Conservation (phyloP, 2,888 invertebrate genomes). For the Sussaba pulchella region DNA sequence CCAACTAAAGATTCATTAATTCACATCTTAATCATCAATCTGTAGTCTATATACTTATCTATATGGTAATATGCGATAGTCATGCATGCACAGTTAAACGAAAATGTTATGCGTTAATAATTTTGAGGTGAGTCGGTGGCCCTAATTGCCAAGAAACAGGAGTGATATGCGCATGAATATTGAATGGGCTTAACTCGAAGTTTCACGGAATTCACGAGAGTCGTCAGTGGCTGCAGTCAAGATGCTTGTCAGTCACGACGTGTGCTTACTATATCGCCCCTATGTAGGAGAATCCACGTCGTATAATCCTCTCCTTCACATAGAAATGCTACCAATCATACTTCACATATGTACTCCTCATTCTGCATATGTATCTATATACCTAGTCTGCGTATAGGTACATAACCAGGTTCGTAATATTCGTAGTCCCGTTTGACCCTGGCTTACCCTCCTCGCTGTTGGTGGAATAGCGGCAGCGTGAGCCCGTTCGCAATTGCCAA, state of each 20-base stretch:
- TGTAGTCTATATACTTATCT: no score
- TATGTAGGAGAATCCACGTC: background rate
- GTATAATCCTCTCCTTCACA: slow-evolving; percentile 20
- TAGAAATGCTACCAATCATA: slow-evolving; percentile 10
- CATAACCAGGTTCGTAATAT: background rate
- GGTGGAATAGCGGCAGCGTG: background rate
- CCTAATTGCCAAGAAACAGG: no score
- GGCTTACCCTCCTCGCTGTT: background rate
- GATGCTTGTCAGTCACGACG: slow-evolving; percentile 3
- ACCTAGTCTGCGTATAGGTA: background rate
- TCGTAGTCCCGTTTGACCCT: background rate
- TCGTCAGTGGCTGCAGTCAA: background rate
- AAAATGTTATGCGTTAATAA: no score
- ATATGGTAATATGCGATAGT: no score
- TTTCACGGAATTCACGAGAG: slow-evolving; percentile 18
- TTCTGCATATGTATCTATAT: background rate
- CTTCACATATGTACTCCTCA: background rate
- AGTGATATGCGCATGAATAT: slow-evolving; percentile 25
- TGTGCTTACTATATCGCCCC: slow-evolving; percentile 1
- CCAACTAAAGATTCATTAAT: no score
- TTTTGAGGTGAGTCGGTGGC: no score
- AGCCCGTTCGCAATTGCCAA: slow-evolving; percentile 7
- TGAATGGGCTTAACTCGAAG: background rate
- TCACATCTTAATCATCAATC: no score
- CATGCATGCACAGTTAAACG: no score